Evolutionary conservation across 2,888 invertebrate genomes (phyloP).

Genomic region (Flexamia atlantica): DNA sequence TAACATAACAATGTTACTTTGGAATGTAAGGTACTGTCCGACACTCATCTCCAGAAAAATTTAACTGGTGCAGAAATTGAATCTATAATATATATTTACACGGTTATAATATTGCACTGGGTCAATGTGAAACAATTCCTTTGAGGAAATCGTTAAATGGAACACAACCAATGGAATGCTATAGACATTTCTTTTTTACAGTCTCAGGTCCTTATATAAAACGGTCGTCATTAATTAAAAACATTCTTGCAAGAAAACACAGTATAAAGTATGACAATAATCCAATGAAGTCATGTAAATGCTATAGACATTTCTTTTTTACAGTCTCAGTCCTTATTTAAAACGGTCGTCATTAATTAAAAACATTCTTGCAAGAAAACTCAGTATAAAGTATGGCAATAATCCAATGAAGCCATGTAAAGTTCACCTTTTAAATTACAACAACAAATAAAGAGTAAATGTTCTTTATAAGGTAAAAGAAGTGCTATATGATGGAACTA

Average conservation of each 20-base stretch:
- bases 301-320: too few species aligned
- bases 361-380: too few species aligned
- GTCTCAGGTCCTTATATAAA: not conserved
- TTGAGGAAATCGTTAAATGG: not conserved
- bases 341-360: too few species aligned
- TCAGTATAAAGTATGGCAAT: too few species aligned
- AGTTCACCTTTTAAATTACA: too few species aligned
- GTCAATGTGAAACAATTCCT: not conserved
- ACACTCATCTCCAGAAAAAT: not conserved
- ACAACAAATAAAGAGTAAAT: too few species aligned
- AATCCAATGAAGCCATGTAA: too few species aligned
- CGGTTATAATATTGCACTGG: conserved; percentile 12
- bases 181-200: not conserved
- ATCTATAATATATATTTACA: conserved; percentile 31
- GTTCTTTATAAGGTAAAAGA: not conserved
- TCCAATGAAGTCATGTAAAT: too few species aligned
- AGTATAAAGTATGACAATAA: too few species aligned
- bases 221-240: too few species aligned
- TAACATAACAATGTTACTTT: conserved; percentile 30
- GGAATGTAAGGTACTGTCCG: conserved; percentile 22
- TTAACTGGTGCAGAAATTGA: not conserved
- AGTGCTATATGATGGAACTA: not conserved
- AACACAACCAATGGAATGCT: not conserved
- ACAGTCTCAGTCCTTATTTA: too few species aligned
- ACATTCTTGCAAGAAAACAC: too few species aligned